Percentiles rank a stretch among this genome's conserved stretches.
phyloP scores from a whole-genome alignment of 2,888 invertebrate genomes.

The Heliconius ismenius region DNA sequence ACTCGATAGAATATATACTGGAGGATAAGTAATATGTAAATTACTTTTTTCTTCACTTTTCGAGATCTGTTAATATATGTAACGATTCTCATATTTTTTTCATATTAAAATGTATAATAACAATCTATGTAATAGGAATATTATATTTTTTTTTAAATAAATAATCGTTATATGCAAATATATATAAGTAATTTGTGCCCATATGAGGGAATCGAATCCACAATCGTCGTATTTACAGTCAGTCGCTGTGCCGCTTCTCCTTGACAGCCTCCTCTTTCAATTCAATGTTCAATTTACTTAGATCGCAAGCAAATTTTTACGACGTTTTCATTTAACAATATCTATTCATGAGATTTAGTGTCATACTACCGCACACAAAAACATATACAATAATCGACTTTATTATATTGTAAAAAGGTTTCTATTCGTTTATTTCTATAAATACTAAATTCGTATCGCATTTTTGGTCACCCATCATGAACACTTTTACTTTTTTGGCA shows the following conservation, averaged over 20 bases:
- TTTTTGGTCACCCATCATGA: constrained; percentile 26
- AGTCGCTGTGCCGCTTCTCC: not conserved
- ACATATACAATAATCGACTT: constrained; percentile 18
- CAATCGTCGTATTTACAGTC: not conserved
- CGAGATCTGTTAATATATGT: not conserved
- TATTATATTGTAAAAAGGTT: constrained; percentile 20
- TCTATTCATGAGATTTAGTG: constrained; percentile 73
- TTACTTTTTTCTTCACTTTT: not conserved
- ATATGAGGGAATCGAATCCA: not conserved
- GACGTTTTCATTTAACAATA: constrained; percentile 72
- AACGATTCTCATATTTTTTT: no score
- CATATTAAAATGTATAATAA: no score
- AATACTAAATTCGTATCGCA: constrained; percentile 27
- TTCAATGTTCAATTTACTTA: not conserved
- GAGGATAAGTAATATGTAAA: not conserved
- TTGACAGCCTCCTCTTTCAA: not conserved
- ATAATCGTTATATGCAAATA: not conserved
- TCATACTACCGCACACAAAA: constrained; percentile 44
- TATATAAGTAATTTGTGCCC: not conserved
- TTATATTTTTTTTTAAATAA: no score
- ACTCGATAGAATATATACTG: not conserved
- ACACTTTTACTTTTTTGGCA: constrained; percentile 35
- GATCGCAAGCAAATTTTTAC: constrained; percentile 61
- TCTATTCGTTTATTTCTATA: constrained; percentile 19
- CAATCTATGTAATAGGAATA: no score